Percentiles rank a stretch among this genome's conserved stretches.
Evolutionary conservation across 2,113 vertebrate genomes (phyloP).

Genomic region (Ammodytes dubius): DNA sequence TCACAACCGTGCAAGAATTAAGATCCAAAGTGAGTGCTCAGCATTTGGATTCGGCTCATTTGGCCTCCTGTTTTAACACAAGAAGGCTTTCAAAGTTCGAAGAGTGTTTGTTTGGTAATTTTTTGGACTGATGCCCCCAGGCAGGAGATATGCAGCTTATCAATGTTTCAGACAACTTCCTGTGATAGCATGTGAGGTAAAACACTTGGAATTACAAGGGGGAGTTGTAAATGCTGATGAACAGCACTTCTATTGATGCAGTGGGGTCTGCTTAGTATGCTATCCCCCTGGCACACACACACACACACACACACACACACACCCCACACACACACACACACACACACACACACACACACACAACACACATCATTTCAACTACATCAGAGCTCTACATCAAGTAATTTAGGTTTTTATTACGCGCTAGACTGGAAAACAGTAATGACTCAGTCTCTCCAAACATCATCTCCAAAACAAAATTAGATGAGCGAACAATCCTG

Average conservation of each 20-base stretch:
- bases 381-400: slow-evolving; percentile 53
- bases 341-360: slow-evolving; percentile 21
- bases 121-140: not conserved
- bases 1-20: slow-evolving; percentile 32
- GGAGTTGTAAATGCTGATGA: slow-evolving; percentile 74
- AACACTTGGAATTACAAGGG: slow-evolving; percentile 65
- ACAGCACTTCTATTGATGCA: slow-evolving; percentile 79
- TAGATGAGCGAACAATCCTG: slow-evolving; percentile 43
- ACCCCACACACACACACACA: slow-evolving; percentile 26
- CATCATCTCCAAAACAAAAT: slow-evolving; percentile 42
- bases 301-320: slow-evolving; percentile 19
- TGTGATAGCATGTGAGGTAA: slow-evolving; percentile 51
- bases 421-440: not conserved
- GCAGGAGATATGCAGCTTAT: slow-evolving; percentile 24
- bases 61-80: slow-evolving; percentile 9
- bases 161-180: slow-evolving; percentile 39
- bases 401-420: slow-evolving; percentile 53
- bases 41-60: slow-evolving; percentile 38
- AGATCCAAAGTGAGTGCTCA: slow-evolving; percentile 47
- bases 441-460: slow-evolving; percentile 44
- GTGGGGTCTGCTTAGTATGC: slow-evolving; percentile 75
- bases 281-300: slow-evolving; percentile 31
- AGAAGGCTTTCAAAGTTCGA: slow-evolving; percentile 4
- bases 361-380: slow-evolving; percentile 31
- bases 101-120: slow-evolving; percentile 9